These are phyloP conservation scores for Gallinago stenura DNA, from an alignment of 2,797 vertebrate genomes.

Conservation along the genomic window DNA sequence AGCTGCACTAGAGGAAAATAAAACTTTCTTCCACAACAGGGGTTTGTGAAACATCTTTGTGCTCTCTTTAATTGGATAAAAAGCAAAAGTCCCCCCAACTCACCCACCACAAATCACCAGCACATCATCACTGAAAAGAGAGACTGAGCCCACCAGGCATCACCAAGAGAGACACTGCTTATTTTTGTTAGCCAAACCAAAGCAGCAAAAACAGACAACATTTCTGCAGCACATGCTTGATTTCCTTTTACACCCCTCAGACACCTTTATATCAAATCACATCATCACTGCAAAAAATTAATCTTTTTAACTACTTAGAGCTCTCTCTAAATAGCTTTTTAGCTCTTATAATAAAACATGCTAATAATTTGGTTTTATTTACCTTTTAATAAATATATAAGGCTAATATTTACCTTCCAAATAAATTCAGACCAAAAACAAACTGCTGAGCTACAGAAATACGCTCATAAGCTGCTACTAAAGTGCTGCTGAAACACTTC, in stretches of 20 bases:
- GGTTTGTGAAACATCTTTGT: not conserved
- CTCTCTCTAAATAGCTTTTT: too few species aligned
- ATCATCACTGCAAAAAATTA: not conserved
- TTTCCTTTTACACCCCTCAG: not conserved
- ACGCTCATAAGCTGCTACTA: conserved; percentile 14
- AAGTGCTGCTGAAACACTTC: conserved; percentile 45
- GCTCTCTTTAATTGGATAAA: not conserved
- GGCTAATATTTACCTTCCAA: conserved; percentile 17
- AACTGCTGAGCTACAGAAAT: conserved; percentile 47
- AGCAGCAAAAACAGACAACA: not conserved
- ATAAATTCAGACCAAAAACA: not conserved
- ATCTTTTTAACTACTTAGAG: not conserved
- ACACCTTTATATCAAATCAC: not conserved
- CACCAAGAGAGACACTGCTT: not conserved
- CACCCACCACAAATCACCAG: not conserved
- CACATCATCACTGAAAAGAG: not conserved
- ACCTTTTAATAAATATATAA: not conserved
- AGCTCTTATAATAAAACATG: not conserved
- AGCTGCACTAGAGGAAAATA: conserved; percentile 43
- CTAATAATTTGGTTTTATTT: not conserved
- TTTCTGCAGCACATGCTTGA: rapidly evolving
- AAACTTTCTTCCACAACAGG: not conserved
- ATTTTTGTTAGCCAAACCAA: not conserved
- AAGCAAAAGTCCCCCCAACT: not conserved
- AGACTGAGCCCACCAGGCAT: not conserved